These are phyloP conservation scores for Kryptolebias ocellatus DNA, from an alignment of 2,797 vertebrate species.

Conservation along the genomic window DNA sequence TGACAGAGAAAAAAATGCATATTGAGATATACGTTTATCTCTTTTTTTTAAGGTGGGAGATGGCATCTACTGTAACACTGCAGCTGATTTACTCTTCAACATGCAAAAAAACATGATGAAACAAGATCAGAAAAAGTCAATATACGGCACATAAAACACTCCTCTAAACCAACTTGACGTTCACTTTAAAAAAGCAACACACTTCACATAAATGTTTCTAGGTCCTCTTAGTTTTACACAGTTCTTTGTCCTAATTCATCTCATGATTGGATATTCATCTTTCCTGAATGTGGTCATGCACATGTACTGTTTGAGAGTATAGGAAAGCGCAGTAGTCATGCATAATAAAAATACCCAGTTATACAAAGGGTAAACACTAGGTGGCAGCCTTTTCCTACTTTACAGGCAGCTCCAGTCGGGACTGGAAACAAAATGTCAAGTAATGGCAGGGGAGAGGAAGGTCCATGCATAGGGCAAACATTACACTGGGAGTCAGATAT, in stretches of 20 bases:
- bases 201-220: slow-evolving; percentile 32
- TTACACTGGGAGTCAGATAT: slow-evolving; percentile 45
- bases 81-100: slow-evolving; percentile 45
- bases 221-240: slow-evolving; percentile 2
- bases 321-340: slow-evolving; percentile 63
- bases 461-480: slow-evolving; percentile 58
- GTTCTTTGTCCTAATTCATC: neutral
- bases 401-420: slow-evolving; percentile 35
- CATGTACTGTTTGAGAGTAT: slow-evolving; percentile 29
- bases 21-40: slow-evolving; percentile 32
- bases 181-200: slow-evolving; percentile 26
- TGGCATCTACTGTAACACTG: slow-evolving; percentile 31
- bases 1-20: slow-evolving; percentile 46
- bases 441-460: slow-evolving; percentile 52
- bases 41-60: neutral
- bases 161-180: slow-evolving; percentile 29
- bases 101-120: slow-evolving; percentile 53
- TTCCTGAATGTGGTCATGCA: slow-evolving; percentile 49
- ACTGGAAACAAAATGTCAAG: slow-evolving; percentile 56
- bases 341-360: slow-evolving; percentile 67
- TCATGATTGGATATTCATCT: neutral
- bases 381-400: slow-evolving; percentile 55
- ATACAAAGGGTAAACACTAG: slow-evolving; percentile 59
- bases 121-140: slow-evolving; percentile 30
- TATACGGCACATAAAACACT: slow-evolving; percentile 49